Conservation (phyloP, 1,140 invertebrate genomes). For the Antheraea mylitta region DNA sequence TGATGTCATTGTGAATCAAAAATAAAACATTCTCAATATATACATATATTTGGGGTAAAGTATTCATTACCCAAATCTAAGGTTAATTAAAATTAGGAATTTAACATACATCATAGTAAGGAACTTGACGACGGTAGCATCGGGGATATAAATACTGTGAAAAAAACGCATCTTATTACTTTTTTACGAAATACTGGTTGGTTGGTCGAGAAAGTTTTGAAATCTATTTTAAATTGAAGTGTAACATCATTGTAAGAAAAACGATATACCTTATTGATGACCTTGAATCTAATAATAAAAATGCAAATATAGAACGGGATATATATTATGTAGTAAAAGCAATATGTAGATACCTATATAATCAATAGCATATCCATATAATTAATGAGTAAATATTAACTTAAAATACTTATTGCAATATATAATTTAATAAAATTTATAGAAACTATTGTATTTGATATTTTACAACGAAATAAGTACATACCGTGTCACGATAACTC, state of each 20-base stretch:
- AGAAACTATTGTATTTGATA: background rate
- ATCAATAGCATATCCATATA: background rate
- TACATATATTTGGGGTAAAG: too few relatives aligned
- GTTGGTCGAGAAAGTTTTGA: background rate
- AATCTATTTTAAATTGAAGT: slow-evolving; percentile 1
- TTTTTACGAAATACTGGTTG: too few relatives aligned
- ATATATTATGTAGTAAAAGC: slow-evolving; percentile 7
- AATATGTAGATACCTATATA: background rate
- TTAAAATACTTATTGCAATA: background rate
- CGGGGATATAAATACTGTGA: slow-evolving; percentile 28
- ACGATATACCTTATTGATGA: slow-evolving; percentile 24
- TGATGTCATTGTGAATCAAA: background rate
- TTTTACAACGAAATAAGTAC: slow-evolving; percentile 22
- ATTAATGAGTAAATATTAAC: background rate
- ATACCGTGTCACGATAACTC: slow-evolving; percentile 70
- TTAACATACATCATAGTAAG: slow-evolving; percentile 26
- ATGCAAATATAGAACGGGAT: slow-evolving; percentile 31
- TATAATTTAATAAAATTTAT: slow-evolving; percentile 4
- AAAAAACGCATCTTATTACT: slow-evolving; percentile 8
- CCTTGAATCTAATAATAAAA: slow-evolving; percentile 34
- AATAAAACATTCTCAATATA: background rate
- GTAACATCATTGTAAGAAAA: slow-evolving; percentile 21
- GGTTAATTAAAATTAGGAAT: background rate
- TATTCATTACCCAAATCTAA: too few relatives aligned
- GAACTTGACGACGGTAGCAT: slow-evolving; percentile 21